Base-by-base conservation (phyloP, 2,113 vertebrate genomes). In the Laticauda laticaudata region DNA sequence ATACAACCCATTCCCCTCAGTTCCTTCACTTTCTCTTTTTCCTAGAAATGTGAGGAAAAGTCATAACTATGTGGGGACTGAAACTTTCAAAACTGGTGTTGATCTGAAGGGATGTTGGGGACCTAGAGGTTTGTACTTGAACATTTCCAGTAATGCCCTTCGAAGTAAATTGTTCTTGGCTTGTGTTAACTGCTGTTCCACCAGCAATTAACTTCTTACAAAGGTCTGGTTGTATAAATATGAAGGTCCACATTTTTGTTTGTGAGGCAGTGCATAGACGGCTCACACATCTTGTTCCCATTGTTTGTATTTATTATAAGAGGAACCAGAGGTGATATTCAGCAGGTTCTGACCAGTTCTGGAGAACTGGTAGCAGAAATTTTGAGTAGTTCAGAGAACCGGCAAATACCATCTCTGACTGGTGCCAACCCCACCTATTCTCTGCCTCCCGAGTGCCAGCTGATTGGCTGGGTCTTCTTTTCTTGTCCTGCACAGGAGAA, bases 151-250 rank as follows among this genome's bases (percentile, higher is more conserved):
- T 94, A 96, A 96, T 11, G 64, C 96, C 29, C 56, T 90, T 93
- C 94, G 94, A 92, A 96, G 96, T 96, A 96, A 96, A 96, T 94
- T 88, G 93, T 95, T 96, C 95, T 95, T 96, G 94, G 93, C 2
- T 0, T 87, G 75, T 95, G 91, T 86, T 90, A 51, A 86, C 86
- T 95, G 93, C 91, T 93, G 87, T 91, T 95, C 85, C 92, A 90
- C 92, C 93, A 95, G 91, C 24, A 95, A 96, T 94, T 93, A 93
- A 94, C 92, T 12, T 43, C 8, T 90, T 93, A 91, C 89, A 87
- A 53, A 94, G 95, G 6, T 85, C 56, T 92, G 11, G 20, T 48
- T 92, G 91, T 94, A 57, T 34, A 89, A 3, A 51, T 90, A 91
- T 92, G 92, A 90, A 81, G 94, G 26, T 85, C 92, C 81, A 14